Evolutionary conservation across 2,797 vertebrate species (phyloP).

Genomic region (Onychomys arenicola): DNA sequence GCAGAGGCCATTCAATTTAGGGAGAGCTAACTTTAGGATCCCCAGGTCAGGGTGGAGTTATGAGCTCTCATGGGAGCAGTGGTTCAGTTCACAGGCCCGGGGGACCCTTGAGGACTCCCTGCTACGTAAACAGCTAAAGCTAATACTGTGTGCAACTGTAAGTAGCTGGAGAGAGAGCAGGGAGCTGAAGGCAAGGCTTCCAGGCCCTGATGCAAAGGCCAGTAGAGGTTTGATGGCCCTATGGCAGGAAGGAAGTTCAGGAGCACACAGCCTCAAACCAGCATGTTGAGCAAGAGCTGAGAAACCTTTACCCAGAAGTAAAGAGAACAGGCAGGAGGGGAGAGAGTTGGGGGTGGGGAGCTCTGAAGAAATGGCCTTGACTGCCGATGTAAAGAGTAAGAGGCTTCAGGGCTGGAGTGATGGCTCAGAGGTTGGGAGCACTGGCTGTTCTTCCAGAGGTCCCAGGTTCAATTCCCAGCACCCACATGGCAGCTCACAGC

Average conservation of each 20-base stretch:
- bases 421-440: background rate
- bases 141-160: background rate
- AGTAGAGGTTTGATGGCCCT: background rate
- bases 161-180: background rate
- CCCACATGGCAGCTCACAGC: background rate
- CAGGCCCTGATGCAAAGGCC: background rate
- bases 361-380: background rate
- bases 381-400: background rate
- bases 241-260: background rate
- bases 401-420: background rate
- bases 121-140: background rate
- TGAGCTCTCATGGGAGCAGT: background rate
- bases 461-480: background rate
- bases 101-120: background rate
- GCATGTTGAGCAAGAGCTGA: background rate
- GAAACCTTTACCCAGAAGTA: background rate
- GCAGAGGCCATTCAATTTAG: background rate
- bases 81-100: background rate
- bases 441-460: background rate
- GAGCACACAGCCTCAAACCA: background rate
- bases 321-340: background rate
- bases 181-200: background rate
- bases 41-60: background rate
- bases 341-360: too few relatives aligned
- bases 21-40: background rate